These are phyloP conservation scores for Neosilurus mollespiculum DNA, from an alignment of 2,797 vertebrate genomes.

Conservation along the genomic window DNA sequence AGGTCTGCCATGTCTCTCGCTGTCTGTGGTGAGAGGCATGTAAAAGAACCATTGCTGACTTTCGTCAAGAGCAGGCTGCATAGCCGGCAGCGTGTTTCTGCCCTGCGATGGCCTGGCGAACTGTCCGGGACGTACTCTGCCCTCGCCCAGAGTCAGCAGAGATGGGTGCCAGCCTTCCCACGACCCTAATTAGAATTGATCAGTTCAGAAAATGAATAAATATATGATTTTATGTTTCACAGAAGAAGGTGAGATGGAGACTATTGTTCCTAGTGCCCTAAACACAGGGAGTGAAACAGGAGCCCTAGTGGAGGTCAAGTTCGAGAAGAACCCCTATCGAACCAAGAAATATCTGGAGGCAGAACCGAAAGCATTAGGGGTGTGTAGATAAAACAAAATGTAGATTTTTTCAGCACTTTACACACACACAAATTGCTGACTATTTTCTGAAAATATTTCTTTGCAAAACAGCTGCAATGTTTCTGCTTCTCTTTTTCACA, in stretches of 20 bases:
- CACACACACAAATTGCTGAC: not conserved
- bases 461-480: not conserved
- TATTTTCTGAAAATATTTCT: not conserved
- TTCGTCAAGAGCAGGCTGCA: too few relatives aligned
- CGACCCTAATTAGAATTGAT: too few relatives aligned
- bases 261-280: not conserved
- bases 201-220: not conserved
- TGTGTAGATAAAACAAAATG: slow-evolving; percentile 25
- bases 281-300: not conserved
- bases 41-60: too few relatives aligned
- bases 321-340: slow-evolving; percentile 48
- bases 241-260: slow-evolving; percentile 27
- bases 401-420: not conserved
- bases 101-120: too few relatives aligned
- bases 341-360: slow-evolving; percentile 55
- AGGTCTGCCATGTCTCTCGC: too few relatives aligned
- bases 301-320: slow-evolving; percentile 44
- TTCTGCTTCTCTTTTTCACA: slow-evolving; percentile 30
- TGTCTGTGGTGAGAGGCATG: too few relatives aligned
- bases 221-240: not conserved
- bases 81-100: too few relatives aligned
- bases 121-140: too few relatives aligned
- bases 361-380: slow-evolving; percentile 61
- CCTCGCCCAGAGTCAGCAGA: too few relatives aligned
- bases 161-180: too few relatives aligned